phyloP scores from a whole-genome alignment of 1,140 invertebrate genomes.

The Gerris buenoi region DNA sequence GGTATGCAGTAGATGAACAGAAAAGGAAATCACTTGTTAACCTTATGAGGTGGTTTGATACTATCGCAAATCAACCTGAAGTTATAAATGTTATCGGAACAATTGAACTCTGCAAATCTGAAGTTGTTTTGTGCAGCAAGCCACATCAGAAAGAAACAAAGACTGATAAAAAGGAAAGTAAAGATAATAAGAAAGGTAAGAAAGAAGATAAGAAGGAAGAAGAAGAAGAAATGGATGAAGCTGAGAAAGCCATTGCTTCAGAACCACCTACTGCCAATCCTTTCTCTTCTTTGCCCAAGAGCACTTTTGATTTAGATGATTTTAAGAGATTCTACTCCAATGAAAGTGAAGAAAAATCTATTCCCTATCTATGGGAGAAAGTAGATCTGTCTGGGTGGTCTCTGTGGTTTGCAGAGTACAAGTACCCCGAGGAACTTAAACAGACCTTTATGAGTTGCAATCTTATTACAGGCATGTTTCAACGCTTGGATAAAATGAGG shows the following conservation, averaged over 20 bases:
- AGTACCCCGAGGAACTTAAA: conserved; percentile 42
- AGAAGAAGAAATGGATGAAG: neutral
- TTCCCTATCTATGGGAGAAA: conserved; percentile 55
- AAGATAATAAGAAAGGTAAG: too few relatives aligned
- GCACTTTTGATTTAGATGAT: conserved; percentile 47
- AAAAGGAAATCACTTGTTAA: conserved; percentile 38
- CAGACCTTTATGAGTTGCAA: conserved; percentile 51
- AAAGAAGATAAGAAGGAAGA: neutral
- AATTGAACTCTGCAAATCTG: neutral
- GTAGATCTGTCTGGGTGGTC: conserved; percentile 52
- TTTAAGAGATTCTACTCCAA: conserved; percentile 54
- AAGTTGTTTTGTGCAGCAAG: neutral
- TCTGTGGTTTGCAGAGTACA: conserved; percentile 51
- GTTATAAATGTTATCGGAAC: conserved; percentile 17
- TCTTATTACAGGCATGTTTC: conserved; percentile 52
- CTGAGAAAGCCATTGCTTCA: neutral
- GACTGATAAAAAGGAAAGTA: neutral
- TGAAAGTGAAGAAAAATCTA: conserved; percentile 43
- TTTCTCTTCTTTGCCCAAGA: conserved; percentile 21
- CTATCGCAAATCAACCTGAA: conserved; percentile 18
- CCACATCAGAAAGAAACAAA: neutral
- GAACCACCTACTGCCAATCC: neutral
- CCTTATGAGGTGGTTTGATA: conserved; percentile 29
- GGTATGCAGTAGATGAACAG: conserved; percentile 30
- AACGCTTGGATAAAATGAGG: conserved; percentile 50